These are phyloP conservation scores for Cephus rjabovi DNA, from an alignment of 2,888 invertebrate species.

Conservation along the genomic window DNA sequence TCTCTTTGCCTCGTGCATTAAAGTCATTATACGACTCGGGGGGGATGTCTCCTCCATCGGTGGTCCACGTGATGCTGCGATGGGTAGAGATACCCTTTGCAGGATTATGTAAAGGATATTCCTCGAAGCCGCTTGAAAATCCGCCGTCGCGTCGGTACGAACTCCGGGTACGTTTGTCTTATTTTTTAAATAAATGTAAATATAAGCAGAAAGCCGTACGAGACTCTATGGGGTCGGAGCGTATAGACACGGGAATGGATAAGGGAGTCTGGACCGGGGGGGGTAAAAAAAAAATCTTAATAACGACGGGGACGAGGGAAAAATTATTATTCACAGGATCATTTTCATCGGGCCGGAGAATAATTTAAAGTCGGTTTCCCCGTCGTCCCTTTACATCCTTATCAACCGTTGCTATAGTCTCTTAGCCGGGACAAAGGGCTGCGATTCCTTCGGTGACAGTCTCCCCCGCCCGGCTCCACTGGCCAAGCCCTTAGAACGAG, in stretches of 20 bases:
- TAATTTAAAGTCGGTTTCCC: constrained; percentile 9
- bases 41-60: background rate
- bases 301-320: constrained; percentile 6
- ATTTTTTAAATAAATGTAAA: background rate
- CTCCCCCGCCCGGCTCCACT: background rate
- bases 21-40: background rate
- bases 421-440: background rate
- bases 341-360: constrained; percentile 17
- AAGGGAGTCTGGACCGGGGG: background rate
- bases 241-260: background rate
- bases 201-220: background rate
- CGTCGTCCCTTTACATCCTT: background rate
- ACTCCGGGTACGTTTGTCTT: background rate
- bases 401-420: background rate
- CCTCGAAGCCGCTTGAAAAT: background rate
- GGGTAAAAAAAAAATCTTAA: background rate
- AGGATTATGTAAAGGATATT: background rate
- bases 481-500: constrained; percentile 6
- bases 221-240: background rate
- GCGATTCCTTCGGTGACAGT: background rate
- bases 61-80: background rate
- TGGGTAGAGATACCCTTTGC: background rate
- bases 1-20: background rate
- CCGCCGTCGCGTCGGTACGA: background rate
- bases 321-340: constrained; percentile 25